These are phyloP conservation scores for Climacteris rufus DNA, from an alignment of 2,113 vertebrate species.

Conservation along the genomic window DNA sequence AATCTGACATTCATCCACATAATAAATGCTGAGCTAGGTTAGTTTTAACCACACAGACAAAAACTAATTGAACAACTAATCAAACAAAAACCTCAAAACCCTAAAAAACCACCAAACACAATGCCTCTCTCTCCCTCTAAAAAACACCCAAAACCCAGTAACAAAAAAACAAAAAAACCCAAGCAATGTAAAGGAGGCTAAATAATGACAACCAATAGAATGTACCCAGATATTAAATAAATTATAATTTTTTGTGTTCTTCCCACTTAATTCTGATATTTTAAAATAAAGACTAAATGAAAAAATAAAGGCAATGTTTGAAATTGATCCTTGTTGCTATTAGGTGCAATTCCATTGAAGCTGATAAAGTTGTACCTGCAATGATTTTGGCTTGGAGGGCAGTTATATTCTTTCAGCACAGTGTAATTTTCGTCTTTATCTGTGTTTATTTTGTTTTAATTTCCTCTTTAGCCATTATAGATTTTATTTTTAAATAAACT, in stretches of 20 bases:
- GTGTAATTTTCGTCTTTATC: neutral
- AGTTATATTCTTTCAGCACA: neutral
- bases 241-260: neutral
- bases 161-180: neutral
- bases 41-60: neutral
- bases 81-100: neutral
- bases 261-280: neutral
- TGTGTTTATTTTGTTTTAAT: neutral
- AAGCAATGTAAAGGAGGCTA: neutral
- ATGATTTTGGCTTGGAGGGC: neutral
- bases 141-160: neutral
- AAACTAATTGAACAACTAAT: rapidly evolving
- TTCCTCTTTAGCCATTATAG: neutral
- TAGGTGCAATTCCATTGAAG: neutral
- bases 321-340: neutral
- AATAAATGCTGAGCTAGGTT: neutral
- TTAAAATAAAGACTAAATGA: neutral
- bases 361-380: neutral
- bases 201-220: neutral
- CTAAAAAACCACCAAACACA: neutral
- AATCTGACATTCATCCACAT: neutral
- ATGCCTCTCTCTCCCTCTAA: neutral
- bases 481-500: neutral
- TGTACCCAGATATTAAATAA: neutral
- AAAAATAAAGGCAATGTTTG: neutral